These are phyloP conservation scores for Cheiracanthium punctorium DNA, from an alignment of 2,888 invertebrate species.

Conservation along the genomic window DNA sequence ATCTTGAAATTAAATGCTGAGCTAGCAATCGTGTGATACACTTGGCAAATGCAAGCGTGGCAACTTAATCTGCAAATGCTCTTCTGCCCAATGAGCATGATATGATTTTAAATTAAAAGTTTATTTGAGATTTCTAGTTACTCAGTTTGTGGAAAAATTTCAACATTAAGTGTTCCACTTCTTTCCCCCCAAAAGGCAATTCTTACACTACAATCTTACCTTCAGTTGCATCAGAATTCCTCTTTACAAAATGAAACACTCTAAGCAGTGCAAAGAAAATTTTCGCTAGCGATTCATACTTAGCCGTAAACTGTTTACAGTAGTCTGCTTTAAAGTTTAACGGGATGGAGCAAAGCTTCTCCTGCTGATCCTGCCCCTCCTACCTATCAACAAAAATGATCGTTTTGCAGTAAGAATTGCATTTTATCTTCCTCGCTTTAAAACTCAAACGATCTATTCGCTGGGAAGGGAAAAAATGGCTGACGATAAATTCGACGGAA, in stretches of 20 bases:
- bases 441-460: conserved; percentile 50
- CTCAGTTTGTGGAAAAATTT: background rate
- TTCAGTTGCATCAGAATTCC: conserved; percentile 6
- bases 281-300: conserved; percentile 25
- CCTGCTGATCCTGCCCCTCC: conserved; percentile 11
- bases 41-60: background rate
- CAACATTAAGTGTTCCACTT: background rate
- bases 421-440: conserved; percentile 43
- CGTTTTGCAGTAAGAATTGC: conserved; percentile 33
- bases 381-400: conserved; percentile 41
- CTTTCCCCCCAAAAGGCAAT: background rate
- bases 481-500: conserved; percentile 40
- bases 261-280: background rate
- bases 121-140: background rate
- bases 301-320: conserved; percentile 31
- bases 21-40: background rate
- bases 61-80: background rate
- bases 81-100: background rate
- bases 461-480: conserved; percentile 32
- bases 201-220: background rate
- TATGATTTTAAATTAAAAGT: background rate
- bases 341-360: conserved; percentile 26
- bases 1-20: background rate
- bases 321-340: conserved; percentile 34
- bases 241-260: conserved; percentile 18